Evolutionary conservation across 30 jellyfish, hydroid and myxozoan genomes (phyloP).

Genomic region (Hydractinia echinata): DNA sequence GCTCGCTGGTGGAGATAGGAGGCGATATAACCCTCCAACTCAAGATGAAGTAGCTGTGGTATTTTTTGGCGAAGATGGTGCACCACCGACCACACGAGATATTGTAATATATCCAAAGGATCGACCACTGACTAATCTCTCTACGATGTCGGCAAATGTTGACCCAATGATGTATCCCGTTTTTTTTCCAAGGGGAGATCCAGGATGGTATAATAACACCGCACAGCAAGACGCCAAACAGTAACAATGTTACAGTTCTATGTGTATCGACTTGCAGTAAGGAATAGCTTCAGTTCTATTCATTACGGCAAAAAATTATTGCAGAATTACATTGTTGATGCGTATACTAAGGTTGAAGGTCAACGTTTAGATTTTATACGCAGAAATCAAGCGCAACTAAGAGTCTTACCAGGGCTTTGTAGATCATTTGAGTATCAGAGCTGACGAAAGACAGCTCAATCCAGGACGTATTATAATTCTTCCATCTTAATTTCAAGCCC

Average conservation of each 20-base stretch:
- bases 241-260: no score
- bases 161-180: conserved; percentile 49
- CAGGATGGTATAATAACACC: conserved; percentile 31
- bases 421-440: conserved; percentile 15
- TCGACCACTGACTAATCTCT: conserved; percentile 18
- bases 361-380: conserved; percentile 41
- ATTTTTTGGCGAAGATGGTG: conserved; percentile 66
- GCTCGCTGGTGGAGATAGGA: conserved; percentile 18
- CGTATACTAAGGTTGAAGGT: conserved; percentile 45
- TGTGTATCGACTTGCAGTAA: no score
- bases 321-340: conserved; percentile 53
- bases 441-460: not conserved
- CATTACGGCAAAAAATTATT: conserved; percentile 18
- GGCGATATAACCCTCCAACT: conserved; percentile 50
- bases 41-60: conserved; percentile 54
- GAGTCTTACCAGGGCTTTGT: conserved; percentile 21
- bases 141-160: conserved; percentile 11
- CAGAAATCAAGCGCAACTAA: conserved; percentile 46
- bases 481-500: conserved; percentile 39
- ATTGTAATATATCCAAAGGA: conserved; percentile 50
- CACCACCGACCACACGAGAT: conserved; percentile 49
- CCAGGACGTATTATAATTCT: conserved; percentile 45
- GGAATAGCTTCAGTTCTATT: not conserved
- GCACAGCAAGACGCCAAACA: conserved; percentile 6
- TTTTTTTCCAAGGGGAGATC: conserved; percentile 31